These are phyloP conservation scores for Sepiola atlantica DNA, from an alignment of 2,888 invertebrate genomes.

Conservation along the genomic window DNA sequence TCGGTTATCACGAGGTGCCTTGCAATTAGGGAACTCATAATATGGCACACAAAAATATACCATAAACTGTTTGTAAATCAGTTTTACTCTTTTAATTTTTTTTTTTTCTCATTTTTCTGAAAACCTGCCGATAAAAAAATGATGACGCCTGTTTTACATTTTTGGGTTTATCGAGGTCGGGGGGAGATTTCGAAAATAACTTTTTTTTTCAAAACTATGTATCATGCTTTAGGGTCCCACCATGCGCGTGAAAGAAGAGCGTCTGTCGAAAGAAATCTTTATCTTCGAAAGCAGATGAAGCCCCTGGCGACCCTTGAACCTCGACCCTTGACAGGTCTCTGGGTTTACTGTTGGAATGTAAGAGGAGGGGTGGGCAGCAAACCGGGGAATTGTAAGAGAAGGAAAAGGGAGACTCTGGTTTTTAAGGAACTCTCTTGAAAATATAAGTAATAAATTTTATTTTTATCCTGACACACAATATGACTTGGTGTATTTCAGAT, in stretches of 20 bases:
- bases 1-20: neutral
- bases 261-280: slow-evolving; percentile 7
- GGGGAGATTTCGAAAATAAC: neutral
- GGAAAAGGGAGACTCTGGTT: neutral
- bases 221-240: neutral
- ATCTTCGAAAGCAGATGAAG: slow-evolving; percentile 8
- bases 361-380: neutral
- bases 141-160: neutral
- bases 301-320: neutral
- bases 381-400: neutral
- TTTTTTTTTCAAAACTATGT: neutral
- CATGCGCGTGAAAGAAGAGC: neutral
- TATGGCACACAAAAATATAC: neutral
- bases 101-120: neutral
- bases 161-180: too few species aligned
- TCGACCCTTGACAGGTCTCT: slow-evolving; percentile 6
- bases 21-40: neutral
- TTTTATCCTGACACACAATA: neutral
- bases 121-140: neutral
- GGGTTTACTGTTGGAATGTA: neutral
- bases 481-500: neutral
- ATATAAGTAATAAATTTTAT: slow-evolving; percentile 20
- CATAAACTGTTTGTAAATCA: neutral
- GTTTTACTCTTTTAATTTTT: neutral
- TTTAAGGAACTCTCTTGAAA: neutral